These are phyloP conservation scores for Gisinianus flammeolus DNA, from an alignment of 2,888 invertebrate genomes.

Conservation along the genomic window DNA sequence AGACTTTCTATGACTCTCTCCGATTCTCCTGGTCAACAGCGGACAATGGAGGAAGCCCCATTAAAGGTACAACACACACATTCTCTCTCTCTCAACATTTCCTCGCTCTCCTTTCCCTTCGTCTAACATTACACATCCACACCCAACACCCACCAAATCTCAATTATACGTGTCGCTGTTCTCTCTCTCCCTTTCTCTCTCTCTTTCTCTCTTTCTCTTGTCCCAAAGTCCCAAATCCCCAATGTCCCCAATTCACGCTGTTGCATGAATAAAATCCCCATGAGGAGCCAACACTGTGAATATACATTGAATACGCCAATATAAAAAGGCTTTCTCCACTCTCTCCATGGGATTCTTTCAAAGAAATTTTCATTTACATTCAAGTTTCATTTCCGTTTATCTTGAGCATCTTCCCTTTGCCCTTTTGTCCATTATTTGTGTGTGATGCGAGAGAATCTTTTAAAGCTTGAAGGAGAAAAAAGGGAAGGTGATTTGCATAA, in stretches of 20 bases:
- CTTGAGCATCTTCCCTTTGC: not conserved
- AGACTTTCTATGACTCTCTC: slow-evolving; percentile 81
- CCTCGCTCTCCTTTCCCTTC: not conserved
- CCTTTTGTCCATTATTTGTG: slow-evolving; percentile 1
- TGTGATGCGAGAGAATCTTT: too few species aligned
- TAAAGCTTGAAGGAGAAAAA: not conserved
- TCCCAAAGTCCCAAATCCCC: too few species aligned
- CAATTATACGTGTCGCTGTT: too few species aligned
- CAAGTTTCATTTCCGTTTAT: too few species aligned
- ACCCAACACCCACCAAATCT: not conserved
- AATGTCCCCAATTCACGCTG: too few species aligned
- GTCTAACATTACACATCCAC: not conserved
- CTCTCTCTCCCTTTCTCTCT: not conserved
- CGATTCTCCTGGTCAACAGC: slow-evolving; percentile 82
- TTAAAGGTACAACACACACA: slow-evolving; percentile 50
- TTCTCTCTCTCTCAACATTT: not conserved
- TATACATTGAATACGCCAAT: too few species aligned
- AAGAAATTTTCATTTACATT: too few species aligned
- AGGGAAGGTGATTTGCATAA: slow-evolving; percentile 19
- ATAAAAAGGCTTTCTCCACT: not conserved
- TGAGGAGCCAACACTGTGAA: too few species aligned
- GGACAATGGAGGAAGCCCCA: slow-evolving; percentile 80
- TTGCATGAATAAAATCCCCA: too few species aligned
- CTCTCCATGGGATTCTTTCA: too few species aligned
- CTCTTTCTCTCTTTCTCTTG: too few species aligned